Evolutionary conservation across 2,888 invertebrate species (phyloP), one percentile per base, ranked within the genome.

Genomic region (Venustoraphidia nigricollis): DNA sequence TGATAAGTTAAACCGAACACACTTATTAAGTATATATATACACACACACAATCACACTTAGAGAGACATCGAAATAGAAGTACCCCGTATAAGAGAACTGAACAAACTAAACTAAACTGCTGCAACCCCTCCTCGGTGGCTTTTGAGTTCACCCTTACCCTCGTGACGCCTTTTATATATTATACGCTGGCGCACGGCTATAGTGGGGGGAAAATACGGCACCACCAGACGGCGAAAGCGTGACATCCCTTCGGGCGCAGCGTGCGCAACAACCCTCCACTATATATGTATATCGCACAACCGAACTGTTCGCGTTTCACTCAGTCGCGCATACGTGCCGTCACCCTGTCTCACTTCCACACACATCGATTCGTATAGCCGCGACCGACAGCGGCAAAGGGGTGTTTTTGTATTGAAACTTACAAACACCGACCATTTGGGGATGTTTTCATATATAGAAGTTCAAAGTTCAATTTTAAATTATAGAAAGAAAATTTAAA

Each of bases 61-160:
- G 57, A 73, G 27, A 27, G 27, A 27, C 27, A 27, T 27, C 27
- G 27, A 27, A 27, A 27, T 27, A 27, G 43, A 37, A 54, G 56
- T 57, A 53, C 53, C 58, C 59, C 59, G 59, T 58, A 60, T 58
- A 58, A 58, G 57, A 58, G 51, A 63, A 64, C 62, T 59, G 60
- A 64, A 62, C 62, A 62, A 64, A 63, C 65, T 65, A 65, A 64
- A 67, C 69, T 61, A 69, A 66, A 71, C 69, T 69, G 69, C 69
- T 68, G 69, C 68, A 64, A 61, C 68, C 72, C 72, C 71, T 70
- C 70, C 27, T 27, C 27, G 6, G 71, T 72, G 72, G 67, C 72
- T 71, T 73, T 62, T 71, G 70, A 61, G 66, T 66, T 64, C 59
- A 58, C 61, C 64, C 63, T 56, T 62, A 61, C 65, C 60, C 61